Evolutionary conservation across 2,113 vertebrate species (phyloP), one percentile per base, ranked within the genome.

Genomic region (Rostratula benghalensis): DNA sequence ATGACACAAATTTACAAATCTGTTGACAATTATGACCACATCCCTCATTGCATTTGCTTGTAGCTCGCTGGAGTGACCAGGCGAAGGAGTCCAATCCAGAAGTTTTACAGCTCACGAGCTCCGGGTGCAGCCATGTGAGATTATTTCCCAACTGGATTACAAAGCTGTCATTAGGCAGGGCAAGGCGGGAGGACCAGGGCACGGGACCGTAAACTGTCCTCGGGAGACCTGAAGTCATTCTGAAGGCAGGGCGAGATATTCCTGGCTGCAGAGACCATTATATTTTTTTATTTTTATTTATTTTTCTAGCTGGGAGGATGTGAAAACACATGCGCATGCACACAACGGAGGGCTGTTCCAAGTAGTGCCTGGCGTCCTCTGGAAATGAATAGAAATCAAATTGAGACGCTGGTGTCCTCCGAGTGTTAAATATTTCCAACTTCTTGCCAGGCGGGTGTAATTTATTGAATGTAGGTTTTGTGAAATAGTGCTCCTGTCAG

Each of bases 381-480:
- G 93, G 95, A 97, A 96, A 93, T 95, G 94, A 97, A 97, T 94
- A 97, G 96, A 97, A 97, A 97, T 94, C 92, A 94, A 94, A 97
- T 95, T 92, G 80, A 97, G 96, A 96, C 2, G 30, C 95, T 60
- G 94, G 95, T 91, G 74, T 94, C 96, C 87, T 97, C 84, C 9
- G 91, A 93, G 94, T 94, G 93, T 96, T 97, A 96, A 94, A 87
- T 91, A 80, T 97, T 96, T 97, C 96, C 96, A 97, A 96, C 94
- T 91, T 82, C 82, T 94, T 97, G 98, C 95, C 97, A 97, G 96
- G 90, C 89, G 89, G 83, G 83, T 94, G 50, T 95, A 95, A 97
- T 97, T 97, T 98, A 98, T 96, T 97, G 97, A 97, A 97, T 95
- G 97, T 97, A 96, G 97, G 97, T 95, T 98, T 97, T 97, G 95